Base-by-base conservation (phyloP, 2,113 vertebrate genomes). In the Bufo gargarizans region DNA sequence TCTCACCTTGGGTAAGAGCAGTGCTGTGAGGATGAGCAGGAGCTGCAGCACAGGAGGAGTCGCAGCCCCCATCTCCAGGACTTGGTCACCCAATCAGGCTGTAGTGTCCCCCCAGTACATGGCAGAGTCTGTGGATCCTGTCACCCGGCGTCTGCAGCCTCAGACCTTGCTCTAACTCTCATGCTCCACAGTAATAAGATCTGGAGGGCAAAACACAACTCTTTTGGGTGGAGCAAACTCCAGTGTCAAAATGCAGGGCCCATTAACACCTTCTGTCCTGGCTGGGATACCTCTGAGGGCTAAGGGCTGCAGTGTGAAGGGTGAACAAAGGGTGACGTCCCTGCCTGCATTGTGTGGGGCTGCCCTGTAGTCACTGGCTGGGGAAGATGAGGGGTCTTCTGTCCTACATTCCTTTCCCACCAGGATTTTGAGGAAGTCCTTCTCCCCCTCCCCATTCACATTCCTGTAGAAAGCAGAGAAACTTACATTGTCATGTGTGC, bases 101-200 rank as follows among this genome's bases (percentile, higher is more conserved):
- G 53, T 61, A 11, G 14, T 49, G 71, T 12, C 45, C 84, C 33
- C 33, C 45, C 85, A 78, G 59, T 59, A 79, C 85, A 86, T 86
- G 59, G 85, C 45, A 77, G 43, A n/a, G 77, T 19, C 78, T 59
- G 78, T 49, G 55, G 63, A 33, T 82, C 69, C 78, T 82, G 53
- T 86, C 85, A 74, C 65, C 47, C 61, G 7, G n/a, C 47, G 13
- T 45, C 8, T 78, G 71, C 8, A 65, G 78, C 6, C 65, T 19
- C 22, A 58, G 65, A 22, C 55, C 61, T 50, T 82, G 10, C 59
- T 43, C 56, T 74, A 69, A 71, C 67, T 67, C 58, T 72, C 79
- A 82, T 88, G 56, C 67, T 88, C 59, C 47, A 33, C 22, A 88
- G 86, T 82, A 88, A 88, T 88, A 79, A 88, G 86, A 82, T 82